Evolutionary conservation across 92 coral and sea anemone genomes (phyloP), one percentile per base, ranked within the genome.

Genomic region (Bergia puertoricense): DNA sequence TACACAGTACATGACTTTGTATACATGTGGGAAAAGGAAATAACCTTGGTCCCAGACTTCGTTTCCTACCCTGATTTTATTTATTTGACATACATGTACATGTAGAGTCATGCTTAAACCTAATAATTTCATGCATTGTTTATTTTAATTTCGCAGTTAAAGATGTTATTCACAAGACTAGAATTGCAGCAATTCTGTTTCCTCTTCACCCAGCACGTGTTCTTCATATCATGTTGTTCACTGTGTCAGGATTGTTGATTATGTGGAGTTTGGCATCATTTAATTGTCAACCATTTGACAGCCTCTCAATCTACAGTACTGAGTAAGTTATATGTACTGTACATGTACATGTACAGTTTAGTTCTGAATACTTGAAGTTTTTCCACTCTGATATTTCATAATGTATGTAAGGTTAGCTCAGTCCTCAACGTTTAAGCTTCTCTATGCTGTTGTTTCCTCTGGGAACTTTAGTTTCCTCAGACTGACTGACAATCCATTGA

Each of bases 151-250:
- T 30, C 30, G 42, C 89, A 94, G 97, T 94, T 57, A 93, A 86
- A 90, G 92, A 93, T 89, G 94, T 89, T 0, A 82, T 93, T 45
- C 94, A 90, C 85, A 90, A 81, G 38, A 93, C 90, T 42, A 89
- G 96, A 67, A 85, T 95, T 59, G 79, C 98, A 4, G 91, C 85
- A 22, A 42, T 93, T 44, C 89, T 95, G 66, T 95, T 86, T 79
- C 92, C 93, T 18, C 92, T 95, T 44, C 93, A 95, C 85, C 98
- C 98, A 8, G 88, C 93, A 23, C 94, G 92, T 74, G 81, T 95
- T 75, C 85, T 92, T 74, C 98, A 92, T 84, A 93, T 90, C 56
- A 45, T 88, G 10, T 40, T 90, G 82, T 91, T 88, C 71, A 84
- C 91, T 13, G 6, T 74, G 30, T 89, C 94, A 69, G 98, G 98